Evolutionary conservation across 2,888 invertebrate genomes (phyloP).

Genomic region (Malachius bipustulatus): DNA sequence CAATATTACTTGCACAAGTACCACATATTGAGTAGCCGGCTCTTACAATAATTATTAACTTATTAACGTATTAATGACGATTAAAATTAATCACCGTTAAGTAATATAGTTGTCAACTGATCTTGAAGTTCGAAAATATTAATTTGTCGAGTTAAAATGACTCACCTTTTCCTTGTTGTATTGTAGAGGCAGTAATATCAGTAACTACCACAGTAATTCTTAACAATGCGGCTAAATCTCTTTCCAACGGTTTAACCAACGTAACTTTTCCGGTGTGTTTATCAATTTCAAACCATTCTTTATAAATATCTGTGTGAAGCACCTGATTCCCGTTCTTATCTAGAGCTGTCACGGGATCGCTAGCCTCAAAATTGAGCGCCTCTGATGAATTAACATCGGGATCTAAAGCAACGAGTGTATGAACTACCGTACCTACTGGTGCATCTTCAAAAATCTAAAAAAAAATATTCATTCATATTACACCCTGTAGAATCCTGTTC

Average conservation of each 20-base stretch:
- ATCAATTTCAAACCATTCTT: slow-evolving; percentile 55
- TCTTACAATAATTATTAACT: too few relatives aligned
- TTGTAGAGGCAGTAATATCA: slow-evolving; percentile 65
- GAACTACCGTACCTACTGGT: slow-evolving; percentile 54
- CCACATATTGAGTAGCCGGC: too few relatives aligned
- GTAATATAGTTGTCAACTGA: too few relatives aligned
- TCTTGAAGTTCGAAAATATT: too few relatives aligned
- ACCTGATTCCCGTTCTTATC: slow-evolving; percentile 73
- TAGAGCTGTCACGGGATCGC: slow-evolving; percentile 63
- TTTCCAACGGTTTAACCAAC: slow-evolving; percentile 50
- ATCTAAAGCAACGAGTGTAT: slow-evolving; percentile 62
- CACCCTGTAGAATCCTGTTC: too few relatives aligned
- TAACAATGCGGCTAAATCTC: slow-evolving; percentile 61
- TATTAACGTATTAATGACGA: too few relatives aligned
- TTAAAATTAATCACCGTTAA: too few relatives aligned
- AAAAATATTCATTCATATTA: slow-evolving; percentile 9
- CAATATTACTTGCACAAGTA: too few relatives aligned
- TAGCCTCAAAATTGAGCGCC: slow-evolving; percentile 53
- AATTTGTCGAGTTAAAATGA: too few relatives aligned
- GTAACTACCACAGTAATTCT: slow-evolving; percentile 68
- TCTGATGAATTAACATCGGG: slow-evolving; percentile 63
- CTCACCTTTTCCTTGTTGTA: slow-evolving; percentile 68
- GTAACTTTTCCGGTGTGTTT: slow-evolving; percentile 49
- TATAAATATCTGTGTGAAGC: slow-evolving; percentile 36
- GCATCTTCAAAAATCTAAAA: slow-evolving; percentile 64